phyloP scores from a whole-genome alignment of 2,797 vertebrate genomes.

The Simalia tracyae region DNA sequence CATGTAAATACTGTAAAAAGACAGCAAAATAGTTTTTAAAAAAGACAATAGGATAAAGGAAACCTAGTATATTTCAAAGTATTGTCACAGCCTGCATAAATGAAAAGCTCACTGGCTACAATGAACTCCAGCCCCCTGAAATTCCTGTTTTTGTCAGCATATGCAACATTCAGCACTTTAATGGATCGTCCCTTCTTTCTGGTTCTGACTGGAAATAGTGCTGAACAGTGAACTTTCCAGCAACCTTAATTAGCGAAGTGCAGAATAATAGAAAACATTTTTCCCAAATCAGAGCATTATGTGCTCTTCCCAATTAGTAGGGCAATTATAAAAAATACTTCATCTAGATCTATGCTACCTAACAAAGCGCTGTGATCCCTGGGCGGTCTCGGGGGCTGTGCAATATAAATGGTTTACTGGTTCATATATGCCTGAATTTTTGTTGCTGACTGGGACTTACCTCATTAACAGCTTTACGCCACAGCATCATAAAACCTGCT shows the following conservation, averaged over 20 bases:
- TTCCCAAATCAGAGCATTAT: not conserved
- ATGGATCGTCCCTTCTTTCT: fast-evolving
- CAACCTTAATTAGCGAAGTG: constrained; percentile 15
- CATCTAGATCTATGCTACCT: constrained; percentile 4
- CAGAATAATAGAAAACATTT: constrained; percentile 14
- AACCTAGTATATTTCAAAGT: not conserved
- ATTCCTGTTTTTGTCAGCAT: not conserved
- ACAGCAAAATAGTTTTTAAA: not conserved
- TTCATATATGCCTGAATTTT: constrained; percentile 26
- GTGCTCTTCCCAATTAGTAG: constrained; percentile 24
- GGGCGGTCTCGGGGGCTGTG: constrained; percentile 8
- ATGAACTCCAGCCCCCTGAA: constrained; percentile 2
- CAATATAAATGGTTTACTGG: constrained; percentile 43
- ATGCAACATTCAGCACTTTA: not conserved
- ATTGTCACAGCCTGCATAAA: not conserved
- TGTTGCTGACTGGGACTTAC: constrained; percentile 24
- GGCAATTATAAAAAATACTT: constrained; percentile 29
- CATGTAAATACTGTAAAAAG: not conserved
- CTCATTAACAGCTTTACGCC: constrained; percentile 54
- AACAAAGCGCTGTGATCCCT: constrained; percentile 1
- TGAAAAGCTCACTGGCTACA: not conserved
- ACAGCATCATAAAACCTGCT: constrained; percentile 52
- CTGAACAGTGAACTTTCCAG: constrained; percentile 13
- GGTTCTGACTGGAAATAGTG: constrained; percentile 4
- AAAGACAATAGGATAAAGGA: not conserved